phyloP scores from a whole-genome alignment of 2,113 vertebrate genomes.

The Maccullochella peelii region DNA sequence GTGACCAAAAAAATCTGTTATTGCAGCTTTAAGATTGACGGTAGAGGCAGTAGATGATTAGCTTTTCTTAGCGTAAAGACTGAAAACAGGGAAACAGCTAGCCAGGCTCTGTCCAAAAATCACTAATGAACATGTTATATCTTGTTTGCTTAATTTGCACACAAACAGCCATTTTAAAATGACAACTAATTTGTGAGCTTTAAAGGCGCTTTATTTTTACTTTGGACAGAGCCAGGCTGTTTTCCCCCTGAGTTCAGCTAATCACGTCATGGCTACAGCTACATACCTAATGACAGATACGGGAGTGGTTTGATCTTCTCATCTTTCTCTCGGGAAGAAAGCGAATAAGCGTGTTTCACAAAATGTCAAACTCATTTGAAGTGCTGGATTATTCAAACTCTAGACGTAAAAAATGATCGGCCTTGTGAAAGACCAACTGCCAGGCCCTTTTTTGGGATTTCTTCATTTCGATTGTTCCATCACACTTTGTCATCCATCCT shows the following conservation, averaged over 20 bases:
- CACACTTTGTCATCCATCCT: conserved; percentile 2
- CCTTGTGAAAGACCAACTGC: neutral
- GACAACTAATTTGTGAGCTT: neutral
- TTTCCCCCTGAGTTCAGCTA: neutral
- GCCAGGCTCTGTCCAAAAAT: too few species aligned
- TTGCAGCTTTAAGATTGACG: neutral
- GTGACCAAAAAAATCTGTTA: neutral
- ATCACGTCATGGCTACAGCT: neutral
- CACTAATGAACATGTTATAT: neutral
- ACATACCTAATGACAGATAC: neutral
- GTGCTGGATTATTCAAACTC: neutral
- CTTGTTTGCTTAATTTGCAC: neutral
- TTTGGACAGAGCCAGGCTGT: neutral
- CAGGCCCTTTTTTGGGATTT: neutral
- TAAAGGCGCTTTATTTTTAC: neutral
- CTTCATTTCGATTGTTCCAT: neutral
- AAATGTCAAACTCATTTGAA: conserved; percentile 3
- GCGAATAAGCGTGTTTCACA: neutral
- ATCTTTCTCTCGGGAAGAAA: neutral
- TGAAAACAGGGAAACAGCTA: neutral
- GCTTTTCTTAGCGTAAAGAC: neutral
- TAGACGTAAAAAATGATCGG: neutral
- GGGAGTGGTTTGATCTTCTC: neutral
- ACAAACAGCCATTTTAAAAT: neutral
- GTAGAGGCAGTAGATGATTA: neutral